These are phyloP conservation scores for Psilopsiagon aymara DNA, from an alignment of 2,113 vertebrate species.

Conservation along the genomic window DNA sequence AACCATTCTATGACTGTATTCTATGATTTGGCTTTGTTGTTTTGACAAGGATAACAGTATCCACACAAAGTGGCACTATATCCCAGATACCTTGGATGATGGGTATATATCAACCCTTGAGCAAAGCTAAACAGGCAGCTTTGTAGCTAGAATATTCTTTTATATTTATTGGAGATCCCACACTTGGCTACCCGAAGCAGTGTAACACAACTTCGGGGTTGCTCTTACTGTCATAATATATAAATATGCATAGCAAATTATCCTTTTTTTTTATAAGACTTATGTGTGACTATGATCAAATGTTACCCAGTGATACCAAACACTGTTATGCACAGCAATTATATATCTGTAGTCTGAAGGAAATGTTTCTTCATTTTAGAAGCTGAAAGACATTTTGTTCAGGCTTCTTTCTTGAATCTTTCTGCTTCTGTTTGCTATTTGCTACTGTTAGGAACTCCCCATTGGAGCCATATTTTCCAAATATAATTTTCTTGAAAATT, in stretches of 20 bases:
- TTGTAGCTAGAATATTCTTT: neutral
- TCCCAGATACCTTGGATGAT: neutral
- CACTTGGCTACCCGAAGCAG: neutral
- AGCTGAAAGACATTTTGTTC: neutral
- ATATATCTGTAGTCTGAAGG: neutral
- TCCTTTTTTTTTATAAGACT: neutral
- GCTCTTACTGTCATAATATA: neutral
- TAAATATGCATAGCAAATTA: neutral
- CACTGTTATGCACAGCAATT: neutral
- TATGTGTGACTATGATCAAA: fast-evolving
- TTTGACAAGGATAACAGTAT: neutral
- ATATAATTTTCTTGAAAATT: neutral
- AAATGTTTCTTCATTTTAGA: neutral
- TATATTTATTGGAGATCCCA: neutral
- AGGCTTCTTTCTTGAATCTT: neutral
- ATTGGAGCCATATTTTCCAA: neutral
- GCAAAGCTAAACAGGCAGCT: neutral
- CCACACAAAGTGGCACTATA: neutral
- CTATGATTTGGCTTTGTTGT: neutral
- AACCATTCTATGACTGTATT: neutral
- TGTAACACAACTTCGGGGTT: neutral
- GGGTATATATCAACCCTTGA: neutral
- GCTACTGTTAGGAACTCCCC: neutral
- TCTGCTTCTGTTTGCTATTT: neutral
- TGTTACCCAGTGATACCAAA: neutral